phyloP scores from a whole-genome alignment of 2,797 vertebrate species.

The Echeneis naucrates region DNA sequence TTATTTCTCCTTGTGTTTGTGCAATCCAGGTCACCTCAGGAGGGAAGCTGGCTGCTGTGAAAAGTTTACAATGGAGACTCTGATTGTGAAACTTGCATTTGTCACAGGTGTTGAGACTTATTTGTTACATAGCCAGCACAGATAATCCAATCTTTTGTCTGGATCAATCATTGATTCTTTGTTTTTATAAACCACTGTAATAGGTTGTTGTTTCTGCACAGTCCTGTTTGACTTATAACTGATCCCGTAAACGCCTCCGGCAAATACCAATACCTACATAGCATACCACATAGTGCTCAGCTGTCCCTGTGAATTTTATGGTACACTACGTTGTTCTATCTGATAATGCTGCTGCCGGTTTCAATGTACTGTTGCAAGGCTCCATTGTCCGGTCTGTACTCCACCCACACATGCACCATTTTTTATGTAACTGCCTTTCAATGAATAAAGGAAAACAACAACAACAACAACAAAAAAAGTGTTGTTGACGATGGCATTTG shows the following conservation, averaged over 20 bases:
- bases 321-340: background rate
- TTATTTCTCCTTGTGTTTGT: too few species aligned
- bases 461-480: too few species aligned
- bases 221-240: background rate
- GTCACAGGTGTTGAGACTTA: background rate
- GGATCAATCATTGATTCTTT: background rate
- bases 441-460: background rate
- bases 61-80: too few species aligned
- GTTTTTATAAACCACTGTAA: conserved; percentile 2
- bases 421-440: conserved; percentile 2
- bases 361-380: background rate
- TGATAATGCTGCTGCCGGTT: too few species aligned
- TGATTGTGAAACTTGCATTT: background rate
- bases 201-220: background rate
- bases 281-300: background rate
- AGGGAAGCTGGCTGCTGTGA: too few species aligned
- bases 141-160: background rate
- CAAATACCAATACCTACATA: background rate
- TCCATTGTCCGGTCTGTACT: background rate
- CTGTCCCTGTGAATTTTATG: background rate
- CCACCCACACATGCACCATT: background rate
- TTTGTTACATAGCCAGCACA: background rate
- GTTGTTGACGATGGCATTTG: too few species aligned
- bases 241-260: background rate
- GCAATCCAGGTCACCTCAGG: too few species aligned